Base-by-base conservation (phyloP, 1,140 invertebrate genomes). In the Argopecten irradians region DNA sequence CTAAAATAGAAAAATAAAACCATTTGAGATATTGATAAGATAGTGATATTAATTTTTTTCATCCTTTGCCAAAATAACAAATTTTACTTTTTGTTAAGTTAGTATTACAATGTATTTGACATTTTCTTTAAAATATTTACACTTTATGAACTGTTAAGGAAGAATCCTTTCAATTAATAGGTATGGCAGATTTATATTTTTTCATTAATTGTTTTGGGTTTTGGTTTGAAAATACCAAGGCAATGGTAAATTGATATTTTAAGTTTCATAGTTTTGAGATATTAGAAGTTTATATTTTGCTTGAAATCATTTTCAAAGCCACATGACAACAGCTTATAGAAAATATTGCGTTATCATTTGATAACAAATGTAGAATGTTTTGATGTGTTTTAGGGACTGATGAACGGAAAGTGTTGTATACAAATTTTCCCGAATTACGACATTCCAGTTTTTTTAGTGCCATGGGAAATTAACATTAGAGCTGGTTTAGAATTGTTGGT, bases 331-430 rank as follows among this genome's bases (percentile, higher is more conserved):
- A 28, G 55, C 1, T 71, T 71, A n/a, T n/a, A n/a, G 5, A 28
- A 71, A 19, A 19, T 46, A 0, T 1, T 71, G 55, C 28, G 55
- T n/a, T 71, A 71, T 8, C 22, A 39, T 39, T 5, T 39, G 13
- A 39, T 39, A 39, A 39, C 13, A 8, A 5, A n/a, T 71, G 16
- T 71, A 28, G 55, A 28, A 28, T 71, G 55, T n/a, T 71, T 71
- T 71, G n/a, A 71, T 71, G 28, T 28, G 1, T 16, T 28, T 5
- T 3, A 71, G 28, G n/a, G n/a, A 71, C 55, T 28, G 8, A 11
- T n/a, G 55, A n/a, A 16, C 13, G 55, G 55, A 71, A 71, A 71
- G 55, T 71, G n/a, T 71, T 71, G 55, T 71, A 71, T 71, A 71
- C 22, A 71, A n/a, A 71, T 28, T 71, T n/a, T 71, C 55, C 55